phyloP scores from a whole-genome alignment of 2,797 vertebrate species.

The Anguilla pacifica region DNA sequence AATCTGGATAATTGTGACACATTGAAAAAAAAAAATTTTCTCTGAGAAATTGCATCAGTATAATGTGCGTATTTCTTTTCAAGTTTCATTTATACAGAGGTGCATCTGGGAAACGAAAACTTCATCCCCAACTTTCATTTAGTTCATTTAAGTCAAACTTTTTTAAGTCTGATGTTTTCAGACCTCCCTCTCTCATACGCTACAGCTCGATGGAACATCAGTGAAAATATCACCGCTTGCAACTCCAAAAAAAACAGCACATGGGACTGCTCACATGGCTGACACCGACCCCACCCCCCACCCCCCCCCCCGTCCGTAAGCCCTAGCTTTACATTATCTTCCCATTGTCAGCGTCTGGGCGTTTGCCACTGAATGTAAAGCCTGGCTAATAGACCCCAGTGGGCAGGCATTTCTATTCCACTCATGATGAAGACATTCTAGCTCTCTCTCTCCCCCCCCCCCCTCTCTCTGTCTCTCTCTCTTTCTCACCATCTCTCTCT shows the following conservation, averaged over 20 bases:
- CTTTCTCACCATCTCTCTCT: constrained; percentile 31
- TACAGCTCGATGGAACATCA: neutral
- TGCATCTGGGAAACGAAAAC: neutral
- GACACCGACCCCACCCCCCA: constrained; percentile 43
- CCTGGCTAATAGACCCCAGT: constrained; percentile 78
- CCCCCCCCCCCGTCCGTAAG: constrained; percentile 42
- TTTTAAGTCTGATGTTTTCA: neutral
- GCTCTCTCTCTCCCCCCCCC: constrained; percentile 33
- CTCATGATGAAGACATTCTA: constrained; percentile 73
- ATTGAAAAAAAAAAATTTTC: too few species aligned
- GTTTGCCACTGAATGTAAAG: constrained; percentile 69
- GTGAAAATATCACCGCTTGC: constrained; percentile 26
- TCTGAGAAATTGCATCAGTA: too few species aligned
- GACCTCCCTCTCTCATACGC: neutral
- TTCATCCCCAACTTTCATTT: neutral
- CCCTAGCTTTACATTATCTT: constrained; percentile 54
- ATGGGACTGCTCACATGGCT: constrained; percentile 46
- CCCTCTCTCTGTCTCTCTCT: constrained; percentile 44
- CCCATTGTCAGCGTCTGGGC: constrained; percentile 55
- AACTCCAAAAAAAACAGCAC: constrained; percentile 33
- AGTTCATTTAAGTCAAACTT: neutral
- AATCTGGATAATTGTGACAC: too few species aligned
- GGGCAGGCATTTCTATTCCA: constrained; percentile 76
- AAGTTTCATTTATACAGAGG: neutral
- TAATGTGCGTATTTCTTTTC: neutral